phyloP scores from a whole-genome alignment of 2,113 vertebrate genomes.

The Brienomyrus brachyistius region DNA sequence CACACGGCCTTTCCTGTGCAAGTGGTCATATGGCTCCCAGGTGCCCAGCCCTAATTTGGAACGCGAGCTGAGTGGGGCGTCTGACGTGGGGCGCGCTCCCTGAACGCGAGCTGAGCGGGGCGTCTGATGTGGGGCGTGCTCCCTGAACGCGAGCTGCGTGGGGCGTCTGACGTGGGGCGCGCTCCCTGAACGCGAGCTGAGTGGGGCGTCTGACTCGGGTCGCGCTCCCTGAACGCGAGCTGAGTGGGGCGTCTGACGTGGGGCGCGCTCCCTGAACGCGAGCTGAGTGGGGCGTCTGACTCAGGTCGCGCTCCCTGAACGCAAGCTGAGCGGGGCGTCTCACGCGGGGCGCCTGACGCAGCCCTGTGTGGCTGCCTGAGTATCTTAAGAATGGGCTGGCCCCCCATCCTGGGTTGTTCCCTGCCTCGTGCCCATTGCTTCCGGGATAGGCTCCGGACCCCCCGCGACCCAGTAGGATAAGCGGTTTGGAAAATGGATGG shows the following conservation, averaged over 20 bases:
- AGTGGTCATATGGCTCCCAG: neutral
- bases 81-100: neutral
- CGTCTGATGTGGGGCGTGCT: neutral
- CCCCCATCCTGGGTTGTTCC: too few species aligned
- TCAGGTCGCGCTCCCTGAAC: too few species aligned
- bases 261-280: neutral
- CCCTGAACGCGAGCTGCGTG: too few species aligned
- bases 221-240: neutral
- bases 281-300: neutral
- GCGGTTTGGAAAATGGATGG: too few species aligned
- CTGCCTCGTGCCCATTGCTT: too few species aligned
- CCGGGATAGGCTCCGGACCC: too few species aligned
- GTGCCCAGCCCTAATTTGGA: neutral
- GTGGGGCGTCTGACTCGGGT: neutral
- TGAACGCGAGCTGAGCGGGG: neutral
- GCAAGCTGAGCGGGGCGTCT: too few species aligned
- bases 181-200: neutral
- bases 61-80: neutral
- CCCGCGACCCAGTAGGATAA: too few species aligned
- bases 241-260: neutral
- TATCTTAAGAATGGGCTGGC: too few species aligned
- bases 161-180: too few species aligned
- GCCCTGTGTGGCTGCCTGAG: conserved; percentile 6
- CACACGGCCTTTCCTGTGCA: neutral
- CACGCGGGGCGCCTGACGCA: too few species aligned